Base-by-base conservation (phyloP, 2,797 vertebrate species). In the Lacerta bilineata region DNA sequence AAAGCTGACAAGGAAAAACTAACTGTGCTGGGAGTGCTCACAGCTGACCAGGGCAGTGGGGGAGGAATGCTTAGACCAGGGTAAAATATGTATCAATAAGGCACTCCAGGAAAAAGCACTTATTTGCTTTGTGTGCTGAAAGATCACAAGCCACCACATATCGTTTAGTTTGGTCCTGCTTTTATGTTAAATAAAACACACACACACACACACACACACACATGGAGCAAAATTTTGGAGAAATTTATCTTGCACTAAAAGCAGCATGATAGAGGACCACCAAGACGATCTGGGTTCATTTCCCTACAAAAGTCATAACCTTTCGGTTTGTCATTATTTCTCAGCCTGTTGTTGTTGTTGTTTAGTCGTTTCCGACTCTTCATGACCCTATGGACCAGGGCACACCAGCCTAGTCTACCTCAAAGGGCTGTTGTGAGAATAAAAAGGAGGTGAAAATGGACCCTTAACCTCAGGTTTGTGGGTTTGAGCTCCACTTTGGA, bases 1-100 rank as follows among this genome's bases (percentile, higher is more conserved):
- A 87, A 76, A 82, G 18, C 86, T 68, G 71, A 85, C 85, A 29
- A 71, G 85, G 85, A 92, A 90, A n/a, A 71, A n/a, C 68, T 27
- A 83, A 72, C 66, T 13, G 8, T 13, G 43, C 83, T 43, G 66
- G 20, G 88, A 50, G 0, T 0, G 75, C 90, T 93, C 72, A 11
- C 43, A 68, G 88, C 25, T 59, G 82, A 76, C 85, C 36, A 75
- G 71, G 50, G 33, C 23, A 17, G 69, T 2, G n/a, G 11, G 69
- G 18, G 74, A 66, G 20, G 81, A 89, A 84, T 20, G 50, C 83
- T 92, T 90, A 90, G 69, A 33, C 79, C 2, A 0, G 83, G 80
- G 64, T 69, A 59, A 92, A 93, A 87, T 4, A 10, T 68, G 59
- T 85, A 87, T 80, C 82, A 74, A 0, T 43, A 79, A 85, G 61